Evolutionary conservation across 1,140 invertebrate species (phyloP), one percentile per base, ranked within the genome.

Genomic region (Pseudomyrmex dendroicus): DNA sequence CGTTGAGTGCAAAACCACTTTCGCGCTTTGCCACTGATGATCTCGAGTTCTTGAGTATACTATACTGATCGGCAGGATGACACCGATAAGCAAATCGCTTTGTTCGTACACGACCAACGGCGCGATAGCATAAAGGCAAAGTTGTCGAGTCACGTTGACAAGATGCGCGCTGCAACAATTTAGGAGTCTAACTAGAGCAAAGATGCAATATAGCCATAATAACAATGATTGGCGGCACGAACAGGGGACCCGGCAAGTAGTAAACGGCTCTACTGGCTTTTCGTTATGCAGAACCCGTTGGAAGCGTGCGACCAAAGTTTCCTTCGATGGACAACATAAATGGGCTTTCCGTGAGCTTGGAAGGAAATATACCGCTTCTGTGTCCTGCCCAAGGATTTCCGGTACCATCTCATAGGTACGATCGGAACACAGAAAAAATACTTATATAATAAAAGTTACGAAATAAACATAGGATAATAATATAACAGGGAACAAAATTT

Each of bases 301-400:
- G 96, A 86, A 96, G 95, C 90, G 95, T 96, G 84, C 95, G 95
- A 87, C 96, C 96, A 84, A 96, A 96, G 92, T 96, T 96, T 92
- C 95, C 96, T 89, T 96, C 95, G 85, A 94, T 95, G 91, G 93
- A 94, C 93, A 96, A 95, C 85, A 95, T 96, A 92, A 96, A 95
- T 90, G 95, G 96, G 90, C 95, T 96, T 91, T 94, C 95, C 88
- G 94, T 95, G 88, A 91, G 88, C 89, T 93, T 95, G 87, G 93
- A 93, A 92, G 91, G 94, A 90, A 95, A 92, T 92, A 92, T 96
- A 74, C 95, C 96, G 83, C 94, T 98, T 72, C 94, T 95, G 48
- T 96, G 96, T 92, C 95, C 95, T 73, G 95, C 95, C 72, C 95
- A 95, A 92, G 95, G 94, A 82, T 96, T 94, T 88, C 95, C 95